phyloP scores from a whole-genome alignment of 2,888 invertebrate genomes.

The Unio delphinus region DNA sequence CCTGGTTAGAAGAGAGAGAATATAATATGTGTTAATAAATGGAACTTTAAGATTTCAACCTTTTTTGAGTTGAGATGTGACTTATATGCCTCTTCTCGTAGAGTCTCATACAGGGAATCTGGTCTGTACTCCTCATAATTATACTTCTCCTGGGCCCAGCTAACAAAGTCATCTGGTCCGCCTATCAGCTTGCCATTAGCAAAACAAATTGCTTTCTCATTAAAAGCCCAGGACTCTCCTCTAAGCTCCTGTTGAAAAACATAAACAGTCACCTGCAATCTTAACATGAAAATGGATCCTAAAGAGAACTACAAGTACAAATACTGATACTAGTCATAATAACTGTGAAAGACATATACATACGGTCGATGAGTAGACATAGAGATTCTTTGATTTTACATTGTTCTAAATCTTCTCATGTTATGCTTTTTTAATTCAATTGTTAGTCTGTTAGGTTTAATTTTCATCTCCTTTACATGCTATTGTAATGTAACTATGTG shows the following conservation, averaged over 20 bases:
- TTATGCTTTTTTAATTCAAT: no score
- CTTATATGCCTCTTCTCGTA: slow-evolving; percentile 69
- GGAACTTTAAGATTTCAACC: slow-evolving; percentile 29
- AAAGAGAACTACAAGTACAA: no score
- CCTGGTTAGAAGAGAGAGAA: neutral
- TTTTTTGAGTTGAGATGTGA: slow-evolving; percentile 61
- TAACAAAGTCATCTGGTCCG: slow-evolving; percentile 64
- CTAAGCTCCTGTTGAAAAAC: slow-evolving; percentile 56
- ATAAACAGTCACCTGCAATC: no score
- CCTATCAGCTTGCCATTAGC: slow-evolving; percentile 65
- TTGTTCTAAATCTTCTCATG: no score
- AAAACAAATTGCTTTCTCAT: slow-evolving; percentile 66
- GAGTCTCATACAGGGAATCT: slow-evolving; percentile 58
- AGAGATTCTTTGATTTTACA: no score
- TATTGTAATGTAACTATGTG: no score
- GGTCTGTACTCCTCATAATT: slow-evolving; percentile 69
- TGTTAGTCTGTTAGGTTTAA: no score
- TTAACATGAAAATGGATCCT: no score
- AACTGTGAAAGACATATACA: no score
- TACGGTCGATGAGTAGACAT: no score
- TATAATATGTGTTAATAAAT: neutral
- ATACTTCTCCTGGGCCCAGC: slow-evolving; percentile 67
- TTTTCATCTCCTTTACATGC: no score
- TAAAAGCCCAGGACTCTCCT: slow-evolving; percentile 69
- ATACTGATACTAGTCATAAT: no score